Evolutionary conservation across 2,113 vertebrate genomes (phyloP).

Genomic region (Strigops habroptila): DNA sequence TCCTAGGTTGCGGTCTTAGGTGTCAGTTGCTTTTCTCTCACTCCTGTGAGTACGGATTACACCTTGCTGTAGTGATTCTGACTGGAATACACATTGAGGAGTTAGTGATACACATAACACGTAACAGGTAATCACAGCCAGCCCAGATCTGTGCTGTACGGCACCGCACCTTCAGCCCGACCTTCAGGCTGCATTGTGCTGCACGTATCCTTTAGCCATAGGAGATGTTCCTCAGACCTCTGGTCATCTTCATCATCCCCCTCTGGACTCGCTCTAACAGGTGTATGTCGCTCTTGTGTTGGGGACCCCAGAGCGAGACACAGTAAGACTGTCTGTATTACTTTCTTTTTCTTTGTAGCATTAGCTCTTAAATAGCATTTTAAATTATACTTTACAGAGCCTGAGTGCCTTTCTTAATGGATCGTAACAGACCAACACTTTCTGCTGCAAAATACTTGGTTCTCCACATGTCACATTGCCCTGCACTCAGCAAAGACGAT

Average conservation of each 20-base stretch:
- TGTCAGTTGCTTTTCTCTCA: not conserved
- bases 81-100: not conserved
- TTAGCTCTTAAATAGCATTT: not conserved
- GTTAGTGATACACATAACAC: fast-evolving
- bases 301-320: not conserved
- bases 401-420: not conserved
- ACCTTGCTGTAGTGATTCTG: not conserved
- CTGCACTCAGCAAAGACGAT: not conserved
- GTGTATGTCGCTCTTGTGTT: not conserved
- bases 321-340: not conserved
- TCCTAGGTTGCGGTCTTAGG: fast-evolving
- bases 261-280: not conserved
- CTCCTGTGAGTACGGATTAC: not conserved
- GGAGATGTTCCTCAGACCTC: not conserved
- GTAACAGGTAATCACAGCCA: not conserved
- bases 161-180: not conserved
- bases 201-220: fast-evolving
- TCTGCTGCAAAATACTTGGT: not conserved
- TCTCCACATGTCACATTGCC: not conserved
- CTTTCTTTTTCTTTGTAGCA: not conserved
- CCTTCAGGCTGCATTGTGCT: not conserved
- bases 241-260: not conserved
- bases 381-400: not conserved
- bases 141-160: not conserved
- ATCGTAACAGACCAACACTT: not conserved